Evolutionary conservation across 1,140 invertebrate genomes (phyloP).

Genomic region (Battus philenor): DNA sequence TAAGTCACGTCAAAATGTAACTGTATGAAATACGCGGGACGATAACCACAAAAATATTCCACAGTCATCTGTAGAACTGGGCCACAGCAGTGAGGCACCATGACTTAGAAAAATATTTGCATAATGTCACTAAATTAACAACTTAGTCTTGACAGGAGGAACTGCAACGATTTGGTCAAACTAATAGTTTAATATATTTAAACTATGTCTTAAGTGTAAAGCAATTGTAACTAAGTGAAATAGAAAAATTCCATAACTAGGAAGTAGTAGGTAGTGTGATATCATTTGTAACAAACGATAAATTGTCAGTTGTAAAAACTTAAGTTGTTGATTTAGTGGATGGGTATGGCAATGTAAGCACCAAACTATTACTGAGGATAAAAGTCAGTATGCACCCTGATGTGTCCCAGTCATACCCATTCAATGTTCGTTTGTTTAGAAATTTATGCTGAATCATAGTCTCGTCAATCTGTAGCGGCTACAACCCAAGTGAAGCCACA

Average conservation of each 20-base stretch:
- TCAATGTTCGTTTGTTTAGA: constrained; percentile 52
- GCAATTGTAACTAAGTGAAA: constrained; percentile 10
- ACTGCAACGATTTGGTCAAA: constrained; percentile 23
- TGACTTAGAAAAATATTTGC: constrained; percentile 42
- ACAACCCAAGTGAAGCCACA: constrained; percentile 69
- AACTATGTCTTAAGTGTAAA: constrained; percentile 11
- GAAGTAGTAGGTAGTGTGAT: constrained; percentile 23
- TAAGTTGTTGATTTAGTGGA: constrained; percentile 33
- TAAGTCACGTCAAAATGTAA: constrained; percentile 72
- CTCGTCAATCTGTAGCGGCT: constrained; percentile 59
- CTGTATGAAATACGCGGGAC: constrained; percentile 60
- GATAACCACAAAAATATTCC: constrained; percentile 67
- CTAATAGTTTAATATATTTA: constrained; percentile 17
- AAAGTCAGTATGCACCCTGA: constrained; percentile 56
- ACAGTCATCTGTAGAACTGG: constrained; percentile 65
- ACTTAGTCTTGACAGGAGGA: constrained; percentile 34
- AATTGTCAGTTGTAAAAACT: constrained; percentile 23
- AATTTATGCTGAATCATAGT: constrained; percentile 45
- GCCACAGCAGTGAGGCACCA: constrained; percentile 44
- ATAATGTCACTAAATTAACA: constrained; percentile 48
- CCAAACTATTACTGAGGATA: constrained; percentile 40
- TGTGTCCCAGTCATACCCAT: constrained; percentile 61
- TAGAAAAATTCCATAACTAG: constrained; percentile 13
- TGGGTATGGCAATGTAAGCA: constrained; percentile 28
- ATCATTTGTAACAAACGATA: constrained; percentile 18